phyloP scores from a whole-genome alignment of 2,888 invertebrate species.

The Drosophila picticornis region DNA sequence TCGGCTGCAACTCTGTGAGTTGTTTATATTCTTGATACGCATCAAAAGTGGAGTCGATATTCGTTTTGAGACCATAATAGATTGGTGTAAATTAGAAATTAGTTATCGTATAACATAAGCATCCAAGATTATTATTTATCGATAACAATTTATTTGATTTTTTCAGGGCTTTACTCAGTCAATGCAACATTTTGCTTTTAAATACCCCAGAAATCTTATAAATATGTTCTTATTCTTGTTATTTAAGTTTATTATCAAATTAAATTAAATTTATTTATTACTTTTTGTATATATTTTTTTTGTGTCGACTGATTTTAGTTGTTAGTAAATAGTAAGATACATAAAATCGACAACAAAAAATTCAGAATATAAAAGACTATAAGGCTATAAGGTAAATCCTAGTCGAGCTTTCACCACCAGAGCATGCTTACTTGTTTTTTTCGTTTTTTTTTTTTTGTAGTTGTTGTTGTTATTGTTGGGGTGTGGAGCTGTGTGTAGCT shows the following conservation, averaged over 20 bases:
- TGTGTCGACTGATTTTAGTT: background rate
- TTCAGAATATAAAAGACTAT: background rate
- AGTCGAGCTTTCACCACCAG: background rate
- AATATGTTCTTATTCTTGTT: background rate
- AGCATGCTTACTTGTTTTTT: background rate
- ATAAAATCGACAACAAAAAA: background rate
- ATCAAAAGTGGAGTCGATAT: background rate
- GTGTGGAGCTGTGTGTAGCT: slow-evolving; percentile 41
- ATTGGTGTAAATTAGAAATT: background rate
- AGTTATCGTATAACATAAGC: background rate
- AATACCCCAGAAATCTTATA: background rate
- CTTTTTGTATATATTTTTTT: background rate
- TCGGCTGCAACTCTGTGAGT: background rate
- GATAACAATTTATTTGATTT: background rate
- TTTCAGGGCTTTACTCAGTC: background rate
- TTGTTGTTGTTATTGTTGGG: slow-evolving; percentile 15
- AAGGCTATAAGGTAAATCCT: background rate
- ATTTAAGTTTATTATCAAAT: background rate
- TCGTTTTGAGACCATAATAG: background rate
- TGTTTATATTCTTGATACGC: background rate
- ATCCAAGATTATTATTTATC: background rate
- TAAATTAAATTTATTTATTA: background rate
- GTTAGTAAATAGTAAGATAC: background rate
- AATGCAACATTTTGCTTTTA: background rate
- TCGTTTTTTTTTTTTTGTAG: background rate